Percentiles rank a stretch among this genome's conserved stretches.
These are phyloP conservation scores for Cremastobaeus sp. DNA, from an alignment of 2,888 invertebrate species.

Conservation along the genomic window DNA sequence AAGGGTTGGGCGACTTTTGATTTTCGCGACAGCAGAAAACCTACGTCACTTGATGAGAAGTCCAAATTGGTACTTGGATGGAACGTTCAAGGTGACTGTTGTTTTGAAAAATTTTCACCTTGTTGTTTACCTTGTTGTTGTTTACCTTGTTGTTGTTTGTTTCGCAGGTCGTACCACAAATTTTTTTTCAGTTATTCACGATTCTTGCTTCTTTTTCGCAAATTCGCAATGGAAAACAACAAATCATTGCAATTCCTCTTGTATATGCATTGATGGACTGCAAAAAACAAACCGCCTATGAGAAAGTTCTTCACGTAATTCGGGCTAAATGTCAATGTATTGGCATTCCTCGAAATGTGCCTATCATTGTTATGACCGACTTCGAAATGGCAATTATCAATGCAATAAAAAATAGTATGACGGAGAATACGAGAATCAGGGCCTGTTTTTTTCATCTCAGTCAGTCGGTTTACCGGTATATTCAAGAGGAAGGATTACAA, in stretches of 20 bases:
- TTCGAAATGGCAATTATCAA: conserved; percentile 1
- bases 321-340: not conserved
- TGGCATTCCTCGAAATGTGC: not conserved
- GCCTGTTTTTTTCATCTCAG: not conserved
- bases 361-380: not conserved
- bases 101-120: too few species aligned
- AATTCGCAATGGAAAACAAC: conserved; percentile 3
- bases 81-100: conserved; percentile 15
- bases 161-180: conserved; percentile 12
- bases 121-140: not conserved
- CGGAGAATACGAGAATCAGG: not conserved
- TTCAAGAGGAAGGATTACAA: not conserved
- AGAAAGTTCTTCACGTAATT: not conserved
- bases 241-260: not conserved
- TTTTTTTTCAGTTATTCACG: conserved; percentile 11
- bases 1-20: not conserved
- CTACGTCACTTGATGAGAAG: conserved; percentile 8
- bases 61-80: conserved; percentile 7
- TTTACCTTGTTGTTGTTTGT: not conserved
- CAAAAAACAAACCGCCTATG: not conserved
- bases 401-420: not conserved
- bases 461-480: not conserved
- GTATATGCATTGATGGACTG: not conserved
- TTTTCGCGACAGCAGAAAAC: not conserved
- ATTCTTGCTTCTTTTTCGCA: conserved; percentile 1